These are phyloP conservation scores for Micrastur ruficollis DNA, from an alignment of 2,797 vertebrate genomes.

Conservation along the genomic window DNA sequence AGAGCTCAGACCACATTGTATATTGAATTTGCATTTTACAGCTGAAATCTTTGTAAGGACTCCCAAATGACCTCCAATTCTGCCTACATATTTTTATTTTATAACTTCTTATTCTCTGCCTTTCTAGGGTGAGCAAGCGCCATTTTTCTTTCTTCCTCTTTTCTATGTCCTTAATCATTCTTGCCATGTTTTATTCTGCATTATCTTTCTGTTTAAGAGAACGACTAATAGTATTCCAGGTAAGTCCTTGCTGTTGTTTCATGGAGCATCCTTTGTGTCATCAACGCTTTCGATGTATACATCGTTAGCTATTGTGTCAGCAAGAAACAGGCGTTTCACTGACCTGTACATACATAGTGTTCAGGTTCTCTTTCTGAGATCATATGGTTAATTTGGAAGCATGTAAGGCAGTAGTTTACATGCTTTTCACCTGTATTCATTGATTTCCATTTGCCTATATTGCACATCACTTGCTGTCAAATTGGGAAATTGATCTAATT, in stretches of 20 bases:
- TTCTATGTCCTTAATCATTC: not conserved
- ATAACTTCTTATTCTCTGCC: not conserved
- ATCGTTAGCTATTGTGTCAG: not conserved
- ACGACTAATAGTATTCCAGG: not conserved
- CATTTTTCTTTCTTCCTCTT: not conserved
- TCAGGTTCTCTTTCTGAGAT: not conserved
- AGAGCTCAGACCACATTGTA: not conserved
- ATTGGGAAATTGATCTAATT: not conserved
- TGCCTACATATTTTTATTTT: not conserved
- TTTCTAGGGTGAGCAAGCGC: not conserved
- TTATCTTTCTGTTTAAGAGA: not conserved
- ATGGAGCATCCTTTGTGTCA: not conserved
- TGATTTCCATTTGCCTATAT: not conserved
- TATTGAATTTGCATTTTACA: not conserved
- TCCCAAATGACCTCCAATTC: not conserved
- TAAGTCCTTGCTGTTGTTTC: not conserved
- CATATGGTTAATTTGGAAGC: not conserved
- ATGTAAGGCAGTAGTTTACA: not conserved
- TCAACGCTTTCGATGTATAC: not conserved
- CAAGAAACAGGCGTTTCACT: not conserved
- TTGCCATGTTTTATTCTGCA: not conserved
- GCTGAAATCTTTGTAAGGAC: not conserved
- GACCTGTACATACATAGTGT: not conserved
- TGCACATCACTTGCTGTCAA: not conserved
- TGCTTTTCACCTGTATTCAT: not conserved